Evolutionary conservation across 2,113 vertebrate genomes (phyloP), one percentile per base, ranked within the genome.

Genomic region (Malurus elegans): DNA sequence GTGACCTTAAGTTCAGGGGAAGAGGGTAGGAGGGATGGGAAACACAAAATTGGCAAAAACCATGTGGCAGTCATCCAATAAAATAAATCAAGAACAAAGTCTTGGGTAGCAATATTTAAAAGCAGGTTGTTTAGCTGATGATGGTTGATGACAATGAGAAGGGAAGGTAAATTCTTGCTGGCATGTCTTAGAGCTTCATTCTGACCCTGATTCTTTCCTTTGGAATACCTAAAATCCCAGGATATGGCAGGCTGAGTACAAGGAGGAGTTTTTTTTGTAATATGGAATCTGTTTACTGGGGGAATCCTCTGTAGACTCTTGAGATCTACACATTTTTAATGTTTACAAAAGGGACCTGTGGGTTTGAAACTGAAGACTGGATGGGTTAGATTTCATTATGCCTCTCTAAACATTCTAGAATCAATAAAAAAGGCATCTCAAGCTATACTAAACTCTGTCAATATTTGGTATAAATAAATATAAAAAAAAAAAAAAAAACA

Each of bases 1-100:
- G 23, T 51, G 44, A 48, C 71, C 8, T 75, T 62, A 47, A 54
- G 8, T 38, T 57, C 10, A 75, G 57, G 25, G 5, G 6, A 4
- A 7, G 10, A 8, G 2, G 14, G 2, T 3, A 6, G 31, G 8
- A 70, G 47, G 32, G 9, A 3, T 36, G 18, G 21, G 9, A 24
- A 67, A 79, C 11, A 75, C 3, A 72, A 34, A 82, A 36, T 1
- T 3, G 12, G 4, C 2, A 64, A 42, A 78, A 79, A 10, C 8
- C 31, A 5, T 5, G 4, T 7, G 75, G 12, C 14, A n/a, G 14
- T 42, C 11, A 8, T 38, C 29, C n/a, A 53, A 32, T 3, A 47
- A 47, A 48, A 48, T 25, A 34, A 64, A 17, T 14, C 48, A 6
- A 8, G 38, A 78, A 3, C 20, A 66, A 75, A 45, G 4, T 26